Conservation (phyloP, 2,113 vertebrate genomes). For the Notothenia rossii region DNA sequence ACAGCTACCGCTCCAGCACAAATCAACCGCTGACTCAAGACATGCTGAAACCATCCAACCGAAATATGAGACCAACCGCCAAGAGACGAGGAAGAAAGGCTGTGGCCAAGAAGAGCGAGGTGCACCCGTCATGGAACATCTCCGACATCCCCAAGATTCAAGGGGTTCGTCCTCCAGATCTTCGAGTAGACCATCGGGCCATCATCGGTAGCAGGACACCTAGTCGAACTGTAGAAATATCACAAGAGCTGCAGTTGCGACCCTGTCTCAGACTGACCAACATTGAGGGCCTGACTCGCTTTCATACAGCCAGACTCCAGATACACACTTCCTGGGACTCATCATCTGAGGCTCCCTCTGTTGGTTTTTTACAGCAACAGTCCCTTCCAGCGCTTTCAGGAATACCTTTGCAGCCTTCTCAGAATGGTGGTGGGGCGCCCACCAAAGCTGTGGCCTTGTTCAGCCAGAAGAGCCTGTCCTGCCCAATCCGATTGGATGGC, state of each 20-base stretch:
- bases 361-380: slow-evolving; percentile 46
- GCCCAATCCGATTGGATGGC: slow-evolving; percentile 69
- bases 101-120: slow-evolving; percentile 69
- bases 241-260: slow-evolving; percentile 32
- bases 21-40: slow-evolving; percentile 65
- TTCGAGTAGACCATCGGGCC: slow-evolving; percentile 36
- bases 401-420: slow-evolving; percentile 79
- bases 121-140: slow-evolving; percentile 76
- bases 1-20: slow-evolving; percentile 74
- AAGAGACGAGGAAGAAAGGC: slow-evolving; percentile 67
- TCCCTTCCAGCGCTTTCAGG: slow-evolving; percentile 70
- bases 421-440: slow-evolving; percentile 66
- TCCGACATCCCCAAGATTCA: slow-evolving; percentile 72
- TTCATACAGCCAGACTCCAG: slow-evolving; percentile 78
- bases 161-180: slow-evolving; percentile 71
- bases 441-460: slow-evolving; percentile 80
- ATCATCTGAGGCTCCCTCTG: slow-evolving; percentile 35
- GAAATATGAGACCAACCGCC: slow-evolving; percentile 48
- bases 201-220: slow-evolving; percentile 51
- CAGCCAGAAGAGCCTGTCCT: slow-evolving; percentile 78
- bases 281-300: slow-evolving; percentile 73
- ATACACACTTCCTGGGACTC: slow-evolving; percentile 71
- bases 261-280: slow-evolving; percentile 77
- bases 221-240: slow-evolving; percentile 29
- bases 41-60: slow-evolving; percentile 62